Base-by-base conservation (phyloP, 2,113 vertebrate species). In the Thunnus thynnus region DNA sequence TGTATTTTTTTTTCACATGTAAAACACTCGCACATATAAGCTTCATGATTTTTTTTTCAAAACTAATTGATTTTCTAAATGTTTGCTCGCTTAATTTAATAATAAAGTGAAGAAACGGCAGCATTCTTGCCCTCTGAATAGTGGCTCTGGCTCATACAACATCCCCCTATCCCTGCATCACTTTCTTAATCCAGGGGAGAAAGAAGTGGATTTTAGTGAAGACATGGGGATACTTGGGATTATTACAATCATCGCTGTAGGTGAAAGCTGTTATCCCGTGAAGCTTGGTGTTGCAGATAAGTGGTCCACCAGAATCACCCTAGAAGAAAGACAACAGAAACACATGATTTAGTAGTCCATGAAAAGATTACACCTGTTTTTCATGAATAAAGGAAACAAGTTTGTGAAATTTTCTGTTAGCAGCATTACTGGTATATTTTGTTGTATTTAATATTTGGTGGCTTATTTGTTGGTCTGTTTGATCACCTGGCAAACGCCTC, bases 231-330 rank as follows among this genome's bases (percentile, higher is more conserved):
- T 55, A 88, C 3, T 52, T 36, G 18, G 63, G 51, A 61, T 91
- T 0, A 41, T 55, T 69, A 20, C 92, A 94, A 0, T 80, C n/a
- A 0, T 13, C 0, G 3, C 0, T 0, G 0, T 0, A 0, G 5
- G 56, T 86, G 30, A 66, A 94, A 46, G 85, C 51, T 17, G 83
- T 80, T 11, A 94, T 17, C 20, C 78, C 93, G 20, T 71, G 73
- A 20, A 46, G 73, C 64, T 82, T 87, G 3, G 0, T 51, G 4
- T 85, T 84, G 80, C 92, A 94, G 76, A 94, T 65, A 1, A 94
- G 86, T 27, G 92, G 91, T 47, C 92, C 90, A 0, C 92, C 93
- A 0, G 94, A 95, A 56, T 94, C 93, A 5, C 92, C 93, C 92
- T 93, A 5, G 3, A 14, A 60, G 47, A 80, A 54, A 55, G 3